phyloP scores from a whole-genome alignment of 2,797 vertebrate genomes.

The Pseudochirops cupreus region DNA sequence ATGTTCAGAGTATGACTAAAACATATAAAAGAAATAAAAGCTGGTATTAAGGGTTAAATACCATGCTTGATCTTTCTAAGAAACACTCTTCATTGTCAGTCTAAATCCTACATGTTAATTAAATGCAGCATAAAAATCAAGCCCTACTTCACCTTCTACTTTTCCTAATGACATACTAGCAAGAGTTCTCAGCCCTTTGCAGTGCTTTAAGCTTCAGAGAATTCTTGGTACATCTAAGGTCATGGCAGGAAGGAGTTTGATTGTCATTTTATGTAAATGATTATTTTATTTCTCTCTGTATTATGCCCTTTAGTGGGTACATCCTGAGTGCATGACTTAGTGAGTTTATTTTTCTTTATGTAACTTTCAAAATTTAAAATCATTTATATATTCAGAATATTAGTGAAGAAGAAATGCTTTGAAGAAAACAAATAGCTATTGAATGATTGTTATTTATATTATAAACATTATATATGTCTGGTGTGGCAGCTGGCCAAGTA shows the following conservation, averaged over 20 bases:
- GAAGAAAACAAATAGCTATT: neutral
- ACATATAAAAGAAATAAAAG: conserved; percentile 59
- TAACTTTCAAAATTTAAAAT: conserved; percentile 48
- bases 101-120: conserved; percentile 56
- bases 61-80: conserved; percentile 22
- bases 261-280: conserved; percentile 36
- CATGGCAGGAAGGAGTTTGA: neutral
- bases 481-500: neutral
- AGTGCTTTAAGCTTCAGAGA: conserved; percentile 21
- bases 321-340: conserved; percentile 2
- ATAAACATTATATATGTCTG: neutral
- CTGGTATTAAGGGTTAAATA: conserved; percentile 49
- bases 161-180: conserved; percentile 54
- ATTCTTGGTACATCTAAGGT: conserved; percentile 25
- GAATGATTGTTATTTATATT: conserved; percentile 34
- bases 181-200: conserved; percentile 50
- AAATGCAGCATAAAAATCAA: conserved; percentile 51
- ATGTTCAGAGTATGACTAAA: conserved; percentile 66
- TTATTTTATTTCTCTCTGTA: conserved; percentile 40
- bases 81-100: conserved; percentile 48
- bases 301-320: neutral
- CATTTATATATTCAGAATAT: conserved; percentile 7
- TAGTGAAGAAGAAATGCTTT: neutral
- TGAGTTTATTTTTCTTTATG: neutral
- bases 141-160: conserved; percentile 19